Evolutionary conservation across 2,888 invertebrate genomes (phyloP).

Genomic region (Geotrupes spiniger): DNA sequence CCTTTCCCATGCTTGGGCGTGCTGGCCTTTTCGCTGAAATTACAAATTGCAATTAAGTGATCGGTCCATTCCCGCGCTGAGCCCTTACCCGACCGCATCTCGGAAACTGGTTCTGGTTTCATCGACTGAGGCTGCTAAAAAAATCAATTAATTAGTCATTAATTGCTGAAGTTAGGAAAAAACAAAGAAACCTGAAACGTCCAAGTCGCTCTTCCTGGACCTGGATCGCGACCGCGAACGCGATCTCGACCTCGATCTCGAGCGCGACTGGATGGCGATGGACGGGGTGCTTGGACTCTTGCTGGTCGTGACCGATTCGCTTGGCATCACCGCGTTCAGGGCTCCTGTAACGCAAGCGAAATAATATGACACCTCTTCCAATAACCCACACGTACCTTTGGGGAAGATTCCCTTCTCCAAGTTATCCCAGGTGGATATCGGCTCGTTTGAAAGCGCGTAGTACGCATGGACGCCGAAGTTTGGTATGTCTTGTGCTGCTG

Average conservation of each 20-base stretch:
- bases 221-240: slow-evolving; percentile 11
- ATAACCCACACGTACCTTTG: slow-evolving; percentile 36
- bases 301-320: slow-evolving; percentile 12
- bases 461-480: slow-evolving; percentile 54
- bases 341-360: slow-evolving; percentile 9
- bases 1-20: neutral
- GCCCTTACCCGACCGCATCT: slow-evolving; percentile 7
- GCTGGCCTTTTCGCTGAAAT: neutral
- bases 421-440: slow-evolving; percentile 48
- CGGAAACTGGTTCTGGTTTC: slow-evolving; percentile 9
- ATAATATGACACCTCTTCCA: neutral
- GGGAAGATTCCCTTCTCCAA: slow-evolving; percentile 43
- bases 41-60: neutral
- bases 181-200: slow-evolving; percentile 1
- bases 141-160: no score
- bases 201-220: neutral
- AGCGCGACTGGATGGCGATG: neutral
- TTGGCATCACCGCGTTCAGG: slow-evolving; percentile 12
- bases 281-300: neutral
- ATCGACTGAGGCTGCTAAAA: no score
- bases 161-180: no score
- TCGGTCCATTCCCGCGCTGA: neutral
- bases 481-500: slow-evolving; percentile 52
- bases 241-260: slow-evolving; percentile 17
- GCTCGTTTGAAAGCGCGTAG: slow-evolving; percentile 51